Conservation (phyloP, 2,113 vertebrate species). For the Amia ocellicauda region DNA sequence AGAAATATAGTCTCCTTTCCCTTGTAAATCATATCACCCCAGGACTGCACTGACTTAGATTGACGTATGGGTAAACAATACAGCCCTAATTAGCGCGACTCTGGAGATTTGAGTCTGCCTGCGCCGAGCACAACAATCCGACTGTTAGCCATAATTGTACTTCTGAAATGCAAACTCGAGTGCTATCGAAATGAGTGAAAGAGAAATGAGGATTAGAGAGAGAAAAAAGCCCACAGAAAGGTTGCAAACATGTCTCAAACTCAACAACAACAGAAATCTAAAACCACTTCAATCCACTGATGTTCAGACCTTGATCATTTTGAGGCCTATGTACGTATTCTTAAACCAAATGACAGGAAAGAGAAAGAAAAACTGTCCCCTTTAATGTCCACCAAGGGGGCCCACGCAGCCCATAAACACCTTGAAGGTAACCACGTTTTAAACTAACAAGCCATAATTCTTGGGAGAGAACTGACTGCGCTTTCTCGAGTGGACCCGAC, state of each 20-base stretch:
- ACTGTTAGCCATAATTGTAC: too few relatives aligned
- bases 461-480: constrained; percentile 67
- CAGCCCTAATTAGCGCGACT: not conserved
- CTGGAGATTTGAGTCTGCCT: not conserved
- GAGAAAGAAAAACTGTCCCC: too few relatives aligned
- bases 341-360: too few relatives aligned
- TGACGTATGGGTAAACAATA: not conserved
- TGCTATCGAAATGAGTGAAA: not conserved
- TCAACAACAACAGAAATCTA: too few relatives aligned
- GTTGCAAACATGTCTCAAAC: too few relatives aligned
- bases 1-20: not conserved
- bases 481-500: constrained; percentile 76
- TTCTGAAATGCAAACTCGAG: not conserved
- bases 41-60: not conserved
- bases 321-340: too few relatives aligned
- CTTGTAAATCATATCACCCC: not conserved
- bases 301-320: too few relatives aligned
- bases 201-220: too few relatives aligned
- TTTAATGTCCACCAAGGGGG: too few relatives aligned
- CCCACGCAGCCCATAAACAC: not conserved
- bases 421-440: constrained; percentile 23
- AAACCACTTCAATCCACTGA: too few relatives aligned
- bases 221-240: too few relatives aligned
- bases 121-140: not conserved
- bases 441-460: constrained; percentile 63